Evolutionary conservation across 2,797 vertebrate genomes (phyloP).

Genomic region (Protosalanx chinensis): DNA sequence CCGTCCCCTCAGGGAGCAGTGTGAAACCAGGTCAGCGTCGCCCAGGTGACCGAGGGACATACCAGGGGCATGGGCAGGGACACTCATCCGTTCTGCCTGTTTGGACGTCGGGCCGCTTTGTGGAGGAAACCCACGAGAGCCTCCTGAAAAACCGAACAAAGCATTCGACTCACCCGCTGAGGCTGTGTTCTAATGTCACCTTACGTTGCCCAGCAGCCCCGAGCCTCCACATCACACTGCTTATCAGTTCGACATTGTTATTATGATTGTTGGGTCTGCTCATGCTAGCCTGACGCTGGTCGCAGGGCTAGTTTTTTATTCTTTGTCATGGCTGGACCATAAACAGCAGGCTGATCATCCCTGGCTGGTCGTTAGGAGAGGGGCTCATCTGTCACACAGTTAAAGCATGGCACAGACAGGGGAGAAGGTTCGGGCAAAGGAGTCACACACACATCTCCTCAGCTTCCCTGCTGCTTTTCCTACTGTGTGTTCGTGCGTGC

Average conservation of each 20-base stretch:
- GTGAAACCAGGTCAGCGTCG: no score
- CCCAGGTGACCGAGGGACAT: no score
- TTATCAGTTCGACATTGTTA: constrained; percentile 67
- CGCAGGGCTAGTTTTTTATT: constrained; percentile 53
- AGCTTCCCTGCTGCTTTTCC: not conserved
- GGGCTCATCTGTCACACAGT: constrained; percentile 79
- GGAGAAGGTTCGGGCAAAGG: constrained; percentile 38
- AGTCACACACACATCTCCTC: constrained; percentile 6
- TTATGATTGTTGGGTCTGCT: constrained; percentile 65
- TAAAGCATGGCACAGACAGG: constrained; percentile 63
- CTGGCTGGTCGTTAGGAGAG: constrained; percentile 73
- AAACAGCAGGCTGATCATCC: constrained; percentile 75
- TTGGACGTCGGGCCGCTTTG: no score
- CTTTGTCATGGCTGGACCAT: constrained; percentile 72
- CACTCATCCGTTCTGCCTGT: no score
- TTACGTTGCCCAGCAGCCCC: constrained; percentile 44
- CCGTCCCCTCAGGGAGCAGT: no score
- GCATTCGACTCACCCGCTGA: constrained; percentile 54
- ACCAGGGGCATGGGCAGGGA: no score
- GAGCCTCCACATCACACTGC: constrained; percentile 45
- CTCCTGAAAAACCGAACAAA: not conserved
- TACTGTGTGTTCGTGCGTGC: not conserved
- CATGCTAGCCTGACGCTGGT: constrained; percentile 51
- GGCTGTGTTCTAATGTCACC: constrained; percentile 59
- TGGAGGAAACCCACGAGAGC: no score